Evolutionary conservation across 2,797 vertebrate genomes (phyloP).

Genomic region (Melanotaenia nigrans): DNA sequence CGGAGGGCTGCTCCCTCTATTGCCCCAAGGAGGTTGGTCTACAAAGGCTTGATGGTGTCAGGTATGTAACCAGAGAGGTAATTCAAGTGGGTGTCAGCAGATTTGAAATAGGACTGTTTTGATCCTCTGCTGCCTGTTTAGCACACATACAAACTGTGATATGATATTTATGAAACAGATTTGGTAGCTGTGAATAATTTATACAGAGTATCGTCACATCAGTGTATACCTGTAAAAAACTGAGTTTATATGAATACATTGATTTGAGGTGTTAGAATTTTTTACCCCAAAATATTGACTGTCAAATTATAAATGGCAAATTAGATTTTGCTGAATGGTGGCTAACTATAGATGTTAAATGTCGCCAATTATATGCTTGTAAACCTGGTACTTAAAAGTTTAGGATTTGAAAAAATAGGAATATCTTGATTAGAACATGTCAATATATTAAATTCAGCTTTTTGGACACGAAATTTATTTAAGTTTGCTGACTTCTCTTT

Average conservation of each 20-base stretch:
- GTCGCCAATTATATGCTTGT: too few species aligned
- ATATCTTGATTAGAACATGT: not conserved
- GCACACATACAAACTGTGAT: not conserved
- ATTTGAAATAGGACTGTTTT: not conserved
- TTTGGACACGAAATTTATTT: not conserved
- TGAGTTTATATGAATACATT: not conserved
- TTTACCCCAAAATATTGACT: not conserved
- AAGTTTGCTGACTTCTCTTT: not conserved
- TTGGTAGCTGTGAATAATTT: not conserved
- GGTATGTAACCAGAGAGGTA: not conserved
- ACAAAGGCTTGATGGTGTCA: not conserved
- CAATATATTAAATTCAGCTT: not conserved
- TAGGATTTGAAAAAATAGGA: not conserved
- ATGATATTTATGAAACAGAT: not conserved
- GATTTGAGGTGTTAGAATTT: not conserved
- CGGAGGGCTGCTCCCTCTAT: slow-evolving; percentile 61
- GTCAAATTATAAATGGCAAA: not conserved
- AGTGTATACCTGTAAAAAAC: not conserved
- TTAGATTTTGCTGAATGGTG: not conserved
- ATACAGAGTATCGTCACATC: not conserved
- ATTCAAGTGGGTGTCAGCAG: not conserved
- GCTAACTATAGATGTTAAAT: too few species aligned
- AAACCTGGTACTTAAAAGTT: not conserved
- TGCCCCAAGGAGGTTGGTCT: slow-evolving; percentile 44
- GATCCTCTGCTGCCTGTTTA: not conserved